Percentiles rank a stretch among this genome's conserved stretches.
These are phyloP conservation scores for Forbesichthys papilliferus DNA, from an alignment of 2,113 vertebrate species.

Conservation along the genomic window DNA sequence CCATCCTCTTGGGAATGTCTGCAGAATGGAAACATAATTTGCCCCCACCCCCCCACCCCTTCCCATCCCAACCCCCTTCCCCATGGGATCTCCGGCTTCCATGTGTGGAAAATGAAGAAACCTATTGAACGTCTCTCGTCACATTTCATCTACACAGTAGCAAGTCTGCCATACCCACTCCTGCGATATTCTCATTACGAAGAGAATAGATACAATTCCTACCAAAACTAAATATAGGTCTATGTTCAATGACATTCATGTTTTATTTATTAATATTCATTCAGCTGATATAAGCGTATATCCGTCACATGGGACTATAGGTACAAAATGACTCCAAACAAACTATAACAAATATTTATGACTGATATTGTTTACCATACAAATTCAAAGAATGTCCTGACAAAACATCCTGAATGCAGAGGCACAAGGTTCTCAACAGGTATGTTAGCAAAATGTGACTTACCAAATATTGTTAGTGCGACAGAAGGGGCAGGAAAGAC, in stretches of 20 bases:
- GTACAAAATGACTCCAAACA: no score
- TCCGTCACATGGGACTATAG: no score
- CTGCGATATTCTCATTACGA: constrained; percentile 25
- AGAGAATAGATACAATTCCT: constrained; percentile 16
- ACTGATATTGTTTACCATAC: background rate
- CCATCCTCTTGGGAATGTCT: constrained; percentile 26
- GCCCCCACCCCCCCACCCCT: constrained; percentile 19
- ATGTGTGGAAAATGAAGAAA: constrained; percentile 30
- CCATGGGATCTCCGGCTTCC: constrained; percentile 35
- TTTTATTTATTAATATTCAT: background rate
- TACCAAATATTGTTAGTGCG: constrained; percentile 15
- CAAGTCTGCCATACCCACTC: constrained; percentile 7
- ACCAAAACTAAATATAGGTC: constrained; percentile 32
- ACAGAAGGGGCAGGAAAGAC: constrained; percentile 15
- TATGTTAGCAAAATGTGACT: constrained; percentile 9
- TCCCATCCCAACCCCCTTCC: constrained; percentile 18
- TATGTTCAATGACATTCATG: constrained; percentile 30
- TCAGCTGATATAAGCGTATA: background rate
- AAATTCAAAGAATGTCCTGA: constrained; percentile 3
- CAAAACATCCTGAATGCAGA: constrained; percentile 27
- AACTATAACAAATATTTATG: background rate
- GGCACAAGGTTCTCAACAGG: background rate
- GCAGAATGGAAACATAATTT: constrained; percentile 30
- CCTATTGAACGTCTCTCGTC: constrained; percentile 32
- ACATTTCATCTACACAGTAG: constrained; percentile 27